phyloP scores from a whole-genome alignment of 1,140 invertebrate genomes.

The Drosophila carrolli region DNA sequence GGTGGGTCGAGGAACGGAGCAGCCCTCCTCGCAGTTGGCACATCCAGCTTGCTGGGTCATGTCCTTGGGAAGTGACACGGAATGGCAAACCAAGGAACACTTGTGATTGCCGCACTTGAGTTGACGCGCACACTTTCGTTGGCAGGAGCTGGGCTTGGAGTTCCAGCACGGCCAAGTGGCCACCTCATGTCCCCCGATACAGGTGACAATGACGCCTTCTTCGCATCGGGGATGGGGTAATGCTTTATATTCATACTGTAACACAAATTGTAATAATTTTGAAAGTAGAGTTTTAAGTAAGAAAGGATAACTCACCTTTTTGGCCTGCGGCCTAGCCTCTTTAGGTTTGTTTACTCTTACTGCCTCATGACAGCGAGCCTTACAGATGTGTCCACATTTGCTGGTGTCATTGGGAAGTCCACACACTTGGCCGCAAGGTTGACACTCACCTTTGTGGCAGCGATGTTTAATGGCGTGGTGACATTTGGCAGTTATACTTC shows the following conservation, averaged over 20 bases:
- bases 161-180: constrained; percentile 90
- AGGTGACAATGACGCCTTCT: constrained; percentile 89
- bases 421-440: constrained; percentile 92
- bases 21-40: constrained; percentile 90
- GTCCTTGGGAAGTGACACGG: constrained; percentile 84
- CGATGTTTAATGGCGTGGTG: constrained; percentile 91
- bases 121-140: constrained; percentile 84
- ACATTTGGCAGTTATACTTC: constrained; percentile 90
- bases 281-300: background rate
- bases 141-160: constrained; percentile 90
- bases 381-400: constrained; percentile 92
- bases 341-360: constrained; percentile 86
- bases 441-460: constrained; percentile 95
- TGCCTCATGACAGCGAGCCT: constrained; percentile 91
- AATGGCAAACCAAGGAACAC: constrained; percentile 91
- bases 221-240: constrained; percentile 90
- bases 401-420: constrained; percentile 85
- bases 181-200: constrained; percentile 93
- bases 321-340: constrained; percentile 19
- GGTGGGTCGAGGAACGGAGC: constrained; percentile 88
- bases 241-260: constrained; percentile 87
- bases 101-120: constrained; percentile 91
- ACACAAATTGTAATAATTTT: background rate
- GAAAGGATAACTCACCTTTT: constrained; percentile 37
- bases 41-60: constrained; percentile 86